phyloP scores from a whole-genome alignment of 2,113 vertebrate genomes.

The Coracopsis vasa region DNA sequence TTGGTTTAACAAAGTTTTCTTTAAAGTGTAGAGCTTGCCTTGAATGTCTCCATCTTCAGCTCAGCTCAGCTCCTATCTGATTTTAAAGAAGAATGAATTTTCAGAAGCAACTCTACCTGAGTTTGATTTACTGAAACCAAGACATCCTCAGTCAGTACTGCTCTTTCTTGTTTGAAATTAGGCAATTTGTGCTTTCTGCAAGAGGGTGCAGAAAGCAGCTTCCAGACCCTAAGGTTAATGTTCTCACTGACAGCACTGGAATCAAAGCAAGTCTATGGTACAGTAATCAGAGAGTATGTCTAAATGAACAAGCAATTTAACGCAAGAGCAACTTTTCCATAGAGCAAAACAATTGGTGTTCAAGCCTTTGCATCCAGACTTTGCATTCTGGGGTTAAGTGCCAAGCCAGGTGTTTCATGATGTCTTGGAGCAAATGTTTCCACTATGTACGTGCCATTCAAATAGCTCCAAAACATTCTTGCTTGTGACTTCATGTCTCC shows the following conservation, averaged over 20 bases:
- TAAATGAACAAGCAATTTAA: neutral
- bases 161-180: neutral
- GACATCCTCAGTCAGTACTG: neutral
- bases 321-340: neutral
- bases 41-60: neutral
- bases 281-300: neutral
- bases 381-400: neutral
- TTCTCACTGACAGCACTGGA: neutral
- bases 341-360: neutral
- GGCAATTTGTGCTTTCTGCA: neutral
- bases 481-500: neutral
- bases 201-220: neutral
- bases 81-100: neutral
- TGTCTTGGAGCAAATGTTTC: neutral
- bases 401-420: neutral
- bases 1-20: neutral
- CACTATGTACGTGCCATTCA: rapidly evolving
- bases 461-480: neutral
- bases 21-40: neutral
- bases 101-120: neutral
- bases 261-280: neutral
- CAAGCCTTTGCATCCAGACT: neutral
- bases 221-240: neutral
- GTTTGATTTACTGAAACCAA: neutral
- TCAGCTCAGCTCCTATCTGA: neutral